Conservation (phyloP, 1,140 invertebrate genomes). For the Carposina sasakii region DNA sequence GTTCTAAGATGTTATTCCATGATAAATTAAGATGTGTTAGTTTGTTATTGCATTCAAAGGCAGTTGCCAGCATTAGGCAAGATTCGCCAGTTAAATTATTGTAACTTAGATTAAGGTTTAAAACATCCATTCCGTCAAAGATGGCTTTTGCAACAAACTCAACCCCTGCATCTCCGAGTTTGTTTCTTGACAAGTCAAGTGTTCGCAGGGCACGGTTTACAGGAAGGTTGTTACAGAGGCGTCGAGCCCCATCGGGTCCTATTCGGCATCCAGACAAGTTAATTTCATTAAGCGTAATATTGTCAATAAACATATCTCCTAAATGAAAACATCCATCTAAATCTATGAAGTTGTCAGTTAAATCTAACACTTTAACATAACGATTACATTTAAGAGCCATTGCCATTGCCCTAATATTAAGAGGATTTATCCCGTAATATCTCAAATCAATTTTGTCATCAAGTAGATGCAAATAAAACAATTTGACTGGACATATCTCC, state of each 20-base stretch:
- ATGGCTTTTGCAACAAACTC: slow-evolving; percentile 39
- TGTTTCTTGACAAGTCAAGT: slow-evolving; percentile 51
- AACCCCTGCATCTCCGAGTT: slow-evolving; percentile 44
- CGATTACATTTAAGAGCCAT: slow-evolving; percentile 46
- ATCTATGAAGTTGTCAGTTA: slow-evolving; percentile 56
- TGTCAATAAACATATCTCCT: slow-evolving; percentile 48
- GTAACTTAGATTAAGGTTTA: slow-evolving; percentile 52
- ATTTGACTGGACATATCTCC: slow-evolving; percentile 40
- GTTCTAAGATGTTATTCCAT: slow-evolving; percentile 55
- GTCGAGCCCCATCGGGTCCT: slow-evolving; percentile 40
- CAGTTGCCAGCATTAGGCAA: slow-evolving; percentile 35
- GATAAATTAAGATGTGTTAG: slow-evolving; percentile 60
- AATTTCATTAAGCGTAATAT: slow-evolving; percentile 42
- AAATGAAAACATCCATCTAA: slow-evolving; percentile 48
- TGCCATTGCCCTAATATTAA: slow-evolving; percentile 44
- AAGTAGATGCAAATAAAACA: slow-evolving; percentile 43
- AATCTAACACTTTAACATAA: slow-evolving; percentile 42
- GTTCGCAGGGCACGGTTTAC: slow-evolving; percentile 33
- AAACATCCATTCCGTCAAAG: slow-evolving; percentile 33
- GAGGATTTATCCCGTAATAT: slow-evolving; percentile 52
- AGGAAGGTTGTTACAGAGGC: slow-evolving; percentile 33
- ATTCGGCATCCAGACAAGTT: slow-evolving; percentile 58
- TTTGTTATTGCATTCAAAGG: slow-evolving; percentile 46
- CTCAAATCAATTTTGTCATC: slow-evolving; percentile 49
- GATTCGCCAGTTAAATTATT: slow-evolving; percentile 48